Evolutionary conservation across 2,797 vertebrate species (phyloP).

Genomic region (Spheniscus humboldti): DNA sequence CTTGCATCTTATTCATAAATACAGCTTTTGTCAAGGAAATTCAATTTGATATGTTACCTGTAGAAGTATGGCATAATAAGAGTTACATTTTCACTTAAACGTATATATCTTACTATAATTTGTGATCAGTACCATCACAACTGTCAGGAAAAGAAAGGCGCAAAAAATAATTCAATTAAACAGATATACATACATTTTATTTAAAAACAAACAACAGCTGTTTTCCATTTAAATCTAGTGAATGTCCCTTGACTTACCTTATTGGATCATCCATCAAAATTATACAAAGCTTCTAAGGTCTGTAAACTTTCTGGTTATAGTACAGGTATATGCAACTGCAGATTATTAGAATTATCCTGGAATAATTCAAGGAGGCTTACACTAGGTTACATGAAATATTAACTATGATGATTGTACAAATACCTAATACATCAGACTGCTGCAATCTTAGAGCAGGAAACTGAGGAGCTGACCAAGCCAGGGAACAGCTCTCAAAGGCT

Average conservation of each 20-base stretch:
- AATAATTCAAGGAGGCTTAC: conserved; percentile 37
- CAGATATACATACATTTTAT: background rate
- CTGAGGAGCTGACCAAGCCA: background rate
- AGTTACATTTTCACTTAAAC: background rate
- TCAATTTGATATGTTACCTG: background rate
- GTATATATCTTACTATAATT: background rate
- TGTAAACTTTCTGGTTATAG: conserved; percentile 15
- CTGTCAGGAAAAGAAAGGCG: conserved; percentile 24
- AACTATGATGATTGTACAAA: conserved; percentile 4
- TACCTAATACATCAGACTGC: conserved; percentile 1
- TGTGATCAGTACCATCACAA: background rate
- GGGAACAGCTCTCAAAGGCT: background rate
- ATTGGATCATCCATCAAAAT: background rate
- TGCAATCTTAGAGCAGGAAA: background rate
- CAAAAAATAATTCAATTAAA: conserved; percentile 2
- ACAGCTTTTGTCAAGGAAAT: background rate
- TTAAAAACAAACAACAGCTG: conserved; percentile 16
- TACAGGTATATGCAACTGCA: conserved; percentile 40
- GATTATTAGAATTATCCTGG: conserved; percentile 40
- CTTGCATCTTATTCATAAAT: background rate
- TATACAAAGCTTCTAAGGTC: background rate
- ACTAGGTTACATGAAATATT: conserved; percentile 27
- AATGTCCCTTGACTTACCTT: conserved; percentile 22
- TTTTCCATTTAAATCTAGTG: conserved; percentile 14
- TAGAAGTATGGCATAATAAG: background rate